phyloP scores from a whole-genome alignment of 2,113 vertebrate species.

The Xyrauchen texanus region DNA sequence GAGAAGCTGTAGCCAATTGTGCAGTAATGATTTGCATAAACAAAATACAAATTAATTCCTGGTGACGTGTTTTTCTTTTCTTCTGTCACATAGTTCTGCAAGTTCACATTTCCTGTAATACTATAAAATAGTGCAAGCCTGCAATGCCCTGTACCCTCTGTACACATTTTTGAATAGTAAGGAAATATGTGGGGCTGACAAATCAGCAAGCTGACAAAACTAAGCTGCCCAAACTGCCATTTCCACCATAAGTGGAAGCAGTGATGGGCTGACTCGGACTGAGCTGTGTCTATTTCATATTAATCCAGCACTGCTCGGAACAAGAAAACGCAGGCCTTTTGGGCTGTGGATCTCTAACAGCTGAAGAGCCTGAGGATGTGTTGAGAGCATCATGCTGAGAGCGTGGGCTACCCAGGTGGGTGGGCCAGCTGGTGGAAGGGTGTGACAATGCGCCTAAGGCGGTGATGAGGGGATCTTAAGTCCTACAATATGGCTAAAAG shows the following conservation, averaged over 20 bases:
- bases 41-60: too few relatives aligned
- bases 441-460: conserved; percentile 35
- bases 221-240: conserved; percentile 29
- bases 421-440: conserved; percentile 56
- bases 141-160: conserved; percentile 1
- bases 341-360: conserved; percentile 44
- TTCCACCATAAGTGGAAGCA: conserved; percentile 49
- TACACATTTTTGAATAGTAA: too few relatives aligned
- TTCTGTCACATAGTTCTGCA: too few relatives aligned
- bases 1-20: not conserved
- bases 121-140: conserved; percentile 53
- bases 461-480: conserved; percentile 48
- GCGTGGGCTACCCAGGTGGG: conserved; percentile 56
- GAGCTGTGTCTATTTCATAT: conserved; percentile 57
- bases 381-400: conserved; percentile 61
- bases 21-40: not conserved
- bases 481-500: conserved; percentile 26
- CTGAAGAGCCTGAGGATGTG: conserved; percentile 58
- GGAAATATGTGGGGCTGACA: too few relatives aligned
- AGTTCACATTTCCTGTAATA: too few relatives aligned
- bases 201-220: conserved; percentile 39
- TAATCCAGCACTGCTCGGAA: conserved; percentile 60
- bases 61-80: too few relatives aligned
- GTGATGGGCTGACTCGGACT: conserved; percentile 44
- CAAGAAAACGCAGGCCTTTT: conserved; percentile 55